A percentile compares a stretch with the other conserved stretches of the same genome.
Evolutionary conservation across 1,140 invertebrate species (phyloP).

Genomic region (Onthophagus taurus): DNA sequence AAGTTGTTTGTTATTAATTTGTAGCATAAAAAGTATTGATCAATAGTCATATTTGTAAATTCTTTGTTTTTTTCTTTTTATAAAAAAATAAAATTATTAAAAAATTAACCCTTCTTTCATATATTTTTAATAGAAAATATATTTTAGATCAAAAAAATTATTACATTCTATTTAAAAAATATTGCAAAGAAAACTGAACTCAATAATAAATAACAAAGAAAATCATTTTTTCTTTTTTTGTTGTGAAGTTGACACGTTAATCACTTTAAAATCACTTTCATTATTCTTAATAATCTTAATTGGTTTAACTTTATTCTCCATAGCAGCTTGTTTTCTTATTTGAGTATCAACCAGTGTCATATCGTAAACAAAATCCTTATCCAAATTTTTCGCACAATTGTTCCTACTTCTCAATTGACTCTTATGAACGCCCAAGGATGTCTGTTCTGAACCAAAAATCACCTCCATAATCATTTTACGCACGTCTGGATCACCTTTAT

Average conservation of each 20-base stretch:
- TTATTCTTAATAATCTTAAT: conserved; percentile 10
- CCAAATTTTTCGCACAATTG: conserved; percentile 2
- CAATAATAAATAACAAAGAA: too few relatives aligned
- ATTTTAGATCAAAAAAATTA: too few relatives aligned
- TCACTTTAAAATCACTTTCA: conserved; percentile 6
- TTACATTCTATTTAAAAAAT: too few relatives aligned
- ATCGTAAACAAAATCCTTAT: conserved; percentile 15
- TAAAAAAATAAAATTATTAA: too few relatives aligned
- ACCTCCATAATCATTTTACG: conserved; percentile 16
- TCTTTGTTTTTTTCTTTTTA: too few relatives aligned
- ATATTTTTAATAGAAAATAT: too few relatives aligned
- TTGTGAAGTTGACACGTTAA: neutral
- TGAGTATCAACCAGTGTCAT: conserved; percentile 12
- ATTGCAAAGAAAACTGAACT: too few relatives aligned
- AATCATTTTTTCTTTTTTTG: conserved; percentile 6
- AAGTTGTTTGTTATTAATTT: too few relatives aligned
- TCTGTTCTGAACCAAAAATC: conserved; percentile 10
- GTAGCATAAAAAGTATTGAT: too few relatives aligned
- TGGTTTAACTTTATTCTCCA: neutral
- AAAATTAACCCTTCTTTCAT: too few relatives aligned
- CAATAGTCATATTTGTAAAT: too few relatives aligned
- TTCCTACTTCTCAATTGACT: neutral
- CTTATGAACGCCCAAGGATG: neutral
- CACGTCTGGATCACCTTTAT: conserved; percentile 9
- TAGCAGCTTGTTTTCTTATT: conserved; percentile 1